Base-by-base conservation (phyloP, 2,113 vertebrate genomes). In the Aviceda subcristata region DNA sequence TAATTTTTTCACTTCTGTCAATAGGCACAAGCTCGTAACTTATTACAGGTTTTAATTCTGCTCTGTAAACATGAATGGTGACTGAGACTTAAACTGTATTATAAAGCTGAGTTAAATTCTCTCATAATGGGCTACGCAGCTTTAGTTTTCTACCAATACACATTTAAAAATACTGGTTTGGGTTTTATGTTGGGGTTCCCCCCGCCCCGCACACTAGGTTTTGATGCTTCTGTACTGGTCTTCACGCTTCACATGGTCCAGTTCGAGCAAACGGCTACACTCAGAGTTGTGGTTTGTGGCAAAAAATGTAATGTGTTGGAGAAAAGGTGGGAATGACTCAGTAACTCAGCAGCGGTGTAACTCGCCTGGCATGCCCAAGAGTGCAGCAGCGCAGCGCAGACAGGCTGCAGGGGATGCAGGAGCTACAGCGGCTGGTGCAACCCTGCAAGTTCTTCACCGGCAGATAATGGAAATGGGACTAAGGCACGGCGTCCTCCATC, bases 1-100 rank as follows among this genome's bases (percentile, higher is more conserved):
- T 92, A n/a, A 12, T 89, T 97, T 91, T 96, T 94, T 93, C 57
- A 30, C 13, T 79, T 41, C 60, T 87, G 76, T 92, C 91, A 88
- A 74, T 80, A 96, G 87, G 68, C 76, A 93, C 80, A 94, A 90
- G 57, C 82, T 91, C 0, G 0, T 88, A 87, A 92, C n/a, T 78
- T 77, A 84, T 12, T 64, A 55, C 41, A 93, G 77, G 78, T 94
- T 95, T 92, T 79, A 79, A 90, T 90, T 86, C 89, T 83, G 45
- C 32, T 85, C 62, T 82, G 57, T 91, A 88, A 95, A 79, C 41
- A 55, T 19, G 38, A 96, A 55, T 23, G n/a, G 20, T 90, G 53
- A 26, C 38, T 46, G 45, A 85, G 53, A 86, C 48, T 73, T 74
- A 80, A 84, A 73, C 29, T 43, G 30, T 55, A 63, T 59, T 56